These are phyloP conservation scores for Microctonus aethiopoides DNA, from an alignment of 2,888 invertebrate genomes.

Conservation along the genomic window DNA sequence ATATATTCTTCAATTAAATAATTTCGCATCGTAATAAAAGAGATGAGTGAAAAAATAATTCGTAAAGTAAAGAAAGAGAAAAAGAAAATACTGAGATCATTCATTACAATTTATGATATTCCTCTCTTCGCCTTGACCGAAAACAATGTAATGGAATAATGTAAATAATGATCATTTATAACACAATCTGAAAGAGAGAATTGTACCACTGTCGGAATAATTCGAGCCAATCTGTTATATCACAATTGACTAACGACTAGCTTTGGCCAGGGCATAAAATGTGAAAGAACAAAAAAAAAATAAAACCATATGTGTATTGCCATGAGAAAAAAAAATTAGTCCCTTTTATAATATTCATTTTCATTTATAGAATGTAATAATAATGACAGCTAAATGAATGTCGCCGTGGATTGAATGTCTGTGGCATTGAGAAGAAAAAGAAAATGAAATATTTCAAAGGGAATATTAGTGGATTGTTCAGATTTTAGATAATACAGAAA, in stretches of 20 bases:
- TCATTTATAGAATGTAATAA: slow-evolving; percentile 22
- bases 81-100: neutral
- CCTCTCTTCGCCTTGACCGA: slow-evolving; percentile 23
- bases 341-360: slow-evolving; percentile 24
- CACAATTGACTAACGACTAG: slow-evolving; percentile 3
- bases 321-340: neutral
- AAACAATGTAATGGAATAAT: slow-evolving; percentile 2
- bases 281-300: neutral
- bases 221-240: slow-evolving; percentile 42
- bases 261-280: neutral
- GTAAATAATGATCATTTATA: neutral
- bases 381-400: slow-evolving; percentile 15
- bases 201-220: slow-evolving; percentile 32
- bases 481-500: slow-evolving; percentile 28
- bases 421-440: neutral
- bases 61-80: neutral
- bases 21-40: slow-evolving; percentile 5
- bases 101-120: slow-evolving; percentile 17
- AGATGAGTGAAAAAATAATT: neutral
- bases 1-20: slow-evolving; percentile 1
- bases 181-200: neutral
- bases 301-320: neutral
- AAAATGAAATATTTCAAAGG: neutral
- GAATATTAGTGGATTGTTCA: slow-evolving; percentile 24
- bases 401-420: neutral